Conservation (phyloP, 2,888 invertebrate species). For the Adelphocoris suturalis region DNA sequence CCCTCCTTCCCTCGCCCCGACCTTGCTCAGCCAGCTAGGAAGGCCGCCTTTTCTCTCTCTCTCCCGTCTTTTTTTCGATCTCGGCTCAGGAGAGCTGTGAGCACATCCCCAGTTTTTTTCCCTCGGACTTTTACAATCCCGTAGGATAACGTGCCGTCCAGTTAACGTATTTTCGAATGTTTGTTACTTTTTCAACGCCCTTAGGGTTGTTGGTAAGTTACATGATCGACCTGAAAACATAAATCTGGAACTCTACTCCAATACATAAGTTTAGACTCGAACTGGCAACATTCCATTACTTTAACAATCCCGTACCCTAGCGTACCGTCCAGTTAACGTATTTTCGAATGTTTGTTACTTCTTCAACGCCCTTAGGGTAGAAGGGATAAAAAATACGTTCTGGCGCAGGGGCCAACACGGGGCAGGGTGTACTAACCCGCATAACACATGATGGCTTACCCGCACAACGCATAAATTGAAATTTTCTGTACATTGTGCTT, state of each 20-base stretch:
- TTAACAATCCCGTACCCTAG: neutral
- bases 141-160: neutral
- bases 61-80: slow-evolving; percentile 21
- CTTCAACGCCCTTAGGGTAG: neutral
- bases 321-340: neutral
- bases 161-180: neutral
- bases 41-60: slow-evolving; percentile 31
- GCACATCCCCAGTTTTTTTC: neutral
- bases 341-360: neutral
- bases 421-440: too few relatives aligned
- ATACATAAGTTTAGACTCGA: too few relatives aligned
- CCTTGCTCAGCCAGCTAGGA: slow-evolving; percentile 1
- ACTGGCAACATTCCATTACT: too few relatives aligned
- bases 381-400: too few relatives aligned
- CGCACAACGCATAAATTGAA: too few relatives aligned
- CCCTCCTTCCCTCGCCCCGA: slow-evolving; percentile 22
- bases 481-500: too few relatives aligned
- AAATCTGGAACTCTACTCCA: too few relatives aligned
- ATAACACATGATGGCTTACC: too few relatives aligned
- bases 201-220: neutral
- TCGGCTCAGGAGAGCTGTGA: slow-evolving; percentile 23
- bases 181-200: neutral
- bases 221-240: too few relatives aligned
- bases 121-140: neutral
- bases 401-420: too few relatives aligned